These are phyloP conservation scores for Silurus asotus DNA, from an alignment of 2,113 vertebrate species.

Conservation along the genomic window DNA sequence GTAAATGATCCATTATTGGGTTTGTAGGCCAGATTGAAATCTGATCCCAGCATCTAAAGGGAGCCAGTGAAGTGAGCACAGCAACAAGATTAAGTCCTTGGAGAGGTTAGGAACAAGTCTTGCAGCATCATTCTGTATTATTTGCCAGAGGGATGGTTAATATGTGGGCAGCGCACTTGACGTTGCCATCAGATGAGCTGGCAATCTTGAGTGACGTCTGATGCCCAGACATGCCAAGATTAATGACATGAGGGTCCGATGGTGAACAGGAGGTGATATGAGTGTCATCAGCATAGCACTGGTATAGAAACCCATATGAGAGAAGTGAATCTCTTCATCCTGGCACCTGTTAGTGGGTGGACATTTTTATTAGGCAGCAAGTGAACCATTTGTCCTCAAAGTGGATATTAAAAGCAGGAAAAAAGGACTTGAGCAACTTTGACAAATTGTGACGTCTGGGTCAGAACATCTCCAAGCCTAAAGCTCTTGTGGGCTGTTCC, in stretches of 20 bases:
- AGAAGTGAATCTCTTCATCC: neutral
- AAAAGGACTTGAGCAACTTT: too few relatives aligned
- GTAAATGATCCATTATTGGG: neutral
- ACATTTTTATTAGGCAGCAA: too few relatives aligned
- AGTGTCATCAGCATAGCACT: neutral
- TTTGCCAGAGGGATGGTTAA: neutral
- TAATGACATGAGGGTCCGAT: neutral
- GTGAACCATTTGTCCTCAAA: too few relatives aligned
- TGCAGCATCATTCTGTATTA: neutral
- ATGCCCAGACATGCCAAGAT: neutral
- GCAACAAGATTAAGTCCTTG: neutral
- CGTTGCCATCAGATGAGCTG: neutral
- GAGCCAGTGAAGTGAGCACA: neutral
- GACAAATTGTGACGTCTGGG: too few relatives aligned
- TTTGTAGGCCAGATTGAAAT: neutral
- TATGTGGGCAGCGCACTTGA: neutral
- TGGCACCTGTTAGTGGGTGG: too few relatives aligned
- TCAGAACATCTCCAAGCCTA: too few relatives aligned
- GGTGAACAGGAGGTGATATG: neutral
- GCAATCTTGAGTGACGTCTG: neutral
- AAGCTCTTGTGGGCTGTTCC: too few relatives aligned
- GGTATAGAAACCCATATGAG: neutral
- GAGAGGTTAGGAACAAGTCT: neutral
- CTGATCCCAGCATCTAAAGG: neutral
- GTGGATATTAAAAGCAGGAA: too few relatives aligned